Evolutionary conservation across 1,140 invertebrate species (phyloP).

Genomic region (Oedothorax gibbosus): DNA sequence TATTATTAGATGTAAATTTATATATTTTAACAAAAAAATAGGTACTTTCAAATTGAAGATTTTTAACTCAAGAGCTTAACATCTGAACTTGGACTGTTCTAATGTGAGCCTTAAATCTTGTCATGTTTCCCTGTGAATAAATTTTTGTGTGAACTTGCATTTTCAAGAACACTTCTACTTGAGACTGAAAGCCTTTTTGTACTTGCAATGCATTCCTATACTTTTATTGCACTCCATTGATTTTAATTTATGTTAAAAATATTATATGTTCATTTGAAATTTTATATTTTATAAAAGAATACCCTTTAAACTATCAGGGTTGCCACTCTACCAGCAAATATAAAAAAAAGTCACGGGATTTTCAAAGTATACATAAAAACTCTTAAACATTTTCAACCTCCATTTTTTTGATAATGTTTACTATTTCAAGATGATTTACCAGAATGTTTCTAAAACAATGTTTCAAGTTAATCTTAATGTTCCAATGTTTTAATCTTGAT

Average conservation of each 20-base stretch:
- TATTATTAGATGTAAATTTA: constrained; percentile 3
- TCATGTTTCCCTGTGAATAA: constrained; percentile 34
- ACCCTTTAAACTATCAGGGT: too few species aligned
- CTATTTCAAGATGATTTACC: too few species aligned
- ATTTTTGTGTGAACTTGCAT: neutral
- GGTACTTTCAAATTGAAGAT: constrained; percentile 11
- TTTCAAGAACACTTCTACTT: neutral
- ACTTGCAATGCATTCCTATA: constrained; percentile 23
- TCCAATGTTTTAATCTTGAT: too few species aligned
- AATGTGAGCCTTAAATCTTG: constrained; percentile 53
- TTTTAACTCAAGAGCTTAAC: constrained; percentile 55
- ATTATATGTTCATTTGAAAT: neutral
- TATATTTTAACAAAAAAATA: neutral
- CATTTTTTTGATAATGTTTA: too few species aligned
- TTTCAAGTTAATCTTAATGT: too few species aligned
- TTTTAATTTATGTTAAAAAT: neutral
- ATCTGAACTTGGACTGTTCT: constrained; percentile 42
- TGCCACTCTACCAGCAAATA: too few species aligned
- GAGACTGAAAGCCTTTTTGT: constrained; percentile 21
- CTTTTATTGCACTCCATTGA: constrained; percentile 25
- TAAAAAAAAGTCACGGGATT: too few species aligned
- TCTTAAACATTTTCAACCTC: too few species aligned
- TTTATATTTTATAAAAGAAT: neutral
- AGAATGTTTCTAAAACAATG: too few species aligned
- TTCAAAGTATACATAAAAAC: too few species aligned